A percentile compares a stretch with the other conserved stretches of the same genome.
Conservation (phyloP, 2,113 vertebrate species). For the Pachypanchax playfairii region DNA sequence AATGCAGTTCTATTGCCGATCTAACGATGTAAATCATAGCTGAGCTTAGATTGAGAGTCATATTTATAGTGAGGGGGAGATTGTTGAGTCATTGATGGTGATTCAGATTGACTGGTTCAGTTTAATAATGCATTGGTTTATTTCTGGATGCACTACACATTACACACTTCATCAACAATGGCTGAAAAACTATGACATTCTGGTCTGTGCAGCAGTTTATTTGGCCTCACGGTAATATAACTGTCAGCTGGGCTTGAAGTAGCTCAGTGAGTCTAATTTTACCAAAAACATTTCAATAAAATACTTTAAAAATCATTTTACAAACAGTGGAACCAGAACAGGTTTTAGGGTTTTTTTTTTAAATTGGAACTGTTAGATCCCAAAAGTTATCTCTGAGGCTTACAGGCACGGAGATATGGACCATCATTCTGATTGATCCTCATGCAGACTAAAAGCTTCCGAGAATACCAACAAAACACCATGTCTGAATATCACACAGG, state of each 20-base stretch:
- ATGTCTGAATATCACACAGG: conserved; percentile 17
- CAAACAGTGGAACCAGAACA: no score
- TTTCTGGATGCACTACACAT: neutral
- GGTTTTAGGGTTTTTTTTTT: neutral
- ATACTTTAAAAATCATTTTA: no score
- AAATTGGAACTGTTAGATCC: no score
- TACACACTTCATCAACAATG: neutral
- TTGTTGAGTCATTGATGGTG: neutral
- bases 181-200: neutral
- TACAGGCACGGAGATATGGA: conserved; percentile 32
- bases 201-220: neutral
- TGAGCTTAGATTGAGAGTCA: neutral
- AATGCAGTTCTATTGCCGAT: neutral
- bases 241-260: neutral
- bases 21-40: conserved; percentile 3
- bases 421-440: conserved; percentile 48
- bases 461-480: conserved; percentile 32
- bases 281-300: neutral
- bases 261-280: conserved; percentile 1
- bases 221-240: neutral
- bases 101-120: neutral
- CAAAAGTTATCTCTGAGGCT: conserved; percentile 46
- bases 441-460: conserved; percentile 47
- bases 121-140: neutral
- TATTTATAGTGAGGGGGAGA: neutral